phyloP scores from a whole-genome alignment of 2,888 invertebrate genomes.

The Heliconius cydno region DNA sequence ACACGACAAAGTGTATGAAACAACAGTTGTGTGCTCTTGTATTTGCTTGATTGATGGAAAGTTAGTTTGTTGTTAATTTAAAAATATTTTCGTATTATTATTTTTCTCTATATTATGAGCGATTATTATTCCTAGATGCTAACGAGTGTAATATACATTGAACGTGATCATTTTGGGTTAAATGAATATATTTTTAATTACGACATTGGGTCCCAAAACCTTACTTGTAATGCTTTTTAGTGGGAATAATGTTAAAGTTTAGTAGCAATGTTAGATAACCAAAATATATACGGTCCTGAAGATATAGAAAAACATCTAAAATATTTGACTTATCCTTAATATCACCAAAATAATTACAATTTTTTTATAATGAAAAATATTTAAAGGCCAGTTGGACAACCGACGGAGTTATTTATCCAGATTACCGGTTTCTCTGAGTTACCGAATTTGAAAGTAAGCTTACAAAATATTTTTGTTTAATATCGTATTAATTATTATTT shows the following conservation, averaged over 20 bases:
- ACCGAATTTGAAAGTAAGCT: slow-evolving; percentile 69
- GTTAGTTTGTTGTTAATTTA: slow-evolving; percentile 52
- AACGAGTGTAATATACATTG: neutral
- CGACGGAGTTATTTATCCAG: slow-evolving; percentile 68
- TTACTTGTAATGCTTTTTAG: no score
- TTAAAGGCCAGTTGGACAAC: slow-evolving; percentile 74
- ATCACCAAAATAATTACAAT: neutral
- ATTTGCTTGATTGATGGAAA: slow-evolving; percentile 70
- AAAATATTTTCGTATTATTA: neutral
- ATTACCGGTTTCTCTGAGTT: slow-evolving; percentile 74
- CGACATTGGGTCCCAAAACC: no score
- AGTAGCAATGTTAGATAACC: no score
- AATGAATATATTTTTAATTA: neutral
- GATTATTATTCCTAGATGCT: no score
- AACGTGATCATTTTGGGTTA: neutral
- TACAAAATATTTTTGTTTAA: neutral
- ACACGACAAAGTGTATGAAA: slow-evolving; percentile 67
- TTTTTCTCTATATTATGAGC: no score
- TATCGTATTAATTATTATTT: neutral
- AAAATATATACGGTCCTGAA: no score
- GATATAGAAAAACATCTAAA: no score
- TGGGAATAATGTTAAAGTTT: no score
- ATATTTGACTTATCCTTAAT: neutral
- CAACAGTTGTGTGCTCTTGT: slow-evolving; percentile 71
- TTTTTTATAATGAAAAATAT: neutral